Percentiles rank a stretch among this genome's conserved stretches.
Conservation (phyloP, 2,888 invertebrate species). For the Tupiocoris notatus region DNA sequence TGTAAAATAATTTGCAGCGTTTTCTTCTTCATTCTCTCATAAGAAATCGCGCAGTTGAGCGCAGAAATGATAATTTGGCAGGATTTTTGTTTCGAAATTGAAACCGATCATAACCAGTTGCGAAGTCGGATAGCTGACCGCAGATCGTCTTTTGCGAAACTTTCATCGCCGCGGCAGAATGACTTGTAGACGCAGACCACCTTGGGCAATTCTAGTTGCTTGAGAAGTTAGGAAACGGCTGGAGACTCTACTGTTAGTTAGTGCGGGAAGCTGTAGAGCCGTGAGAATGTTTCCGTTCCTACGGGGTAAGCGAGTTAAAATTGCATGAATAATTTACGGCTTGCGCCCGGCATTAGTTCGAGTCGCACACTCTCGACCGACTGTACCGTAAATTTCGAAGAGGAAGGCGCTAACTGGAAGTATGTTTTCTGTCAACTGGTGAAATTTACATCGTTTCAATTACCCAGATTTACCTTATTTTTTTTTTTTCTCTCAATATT, state of each 20-base stretch:
- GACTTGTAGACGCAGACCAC: not conserved
- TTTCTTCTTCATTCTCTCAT: no score
- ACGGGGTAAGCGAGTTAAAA: slow-evolving; percentile 24
- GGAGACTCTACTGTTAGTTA: slow-evolving; percentile 15
- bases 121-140: no score
- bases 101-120: no score
- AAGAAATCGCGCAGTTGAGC: no score
- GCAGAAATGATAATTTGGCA: no score
- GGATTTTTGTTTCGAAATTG: no score
- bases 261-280: not conserved
- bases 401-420: not conserved
- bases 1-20: no score
- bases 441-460: no score
- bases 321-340: slow-evolving; percentile 14
- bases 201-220: not conserved
- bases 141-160: no score
- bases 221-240: not conserved
- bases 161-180: no score
- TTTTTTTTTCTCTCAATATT: no score
- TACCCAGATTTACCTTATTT: no score
- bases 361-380: not conserved
- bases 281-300: not conserved
- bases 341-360: not conserved
- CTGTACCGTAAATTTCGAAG: not conserved
- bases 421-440: not conserved